phyloP scores from a whole-genome alignment of 2,113 vertebrate species.

The Onychostruthus taczanowskii region DNA sequence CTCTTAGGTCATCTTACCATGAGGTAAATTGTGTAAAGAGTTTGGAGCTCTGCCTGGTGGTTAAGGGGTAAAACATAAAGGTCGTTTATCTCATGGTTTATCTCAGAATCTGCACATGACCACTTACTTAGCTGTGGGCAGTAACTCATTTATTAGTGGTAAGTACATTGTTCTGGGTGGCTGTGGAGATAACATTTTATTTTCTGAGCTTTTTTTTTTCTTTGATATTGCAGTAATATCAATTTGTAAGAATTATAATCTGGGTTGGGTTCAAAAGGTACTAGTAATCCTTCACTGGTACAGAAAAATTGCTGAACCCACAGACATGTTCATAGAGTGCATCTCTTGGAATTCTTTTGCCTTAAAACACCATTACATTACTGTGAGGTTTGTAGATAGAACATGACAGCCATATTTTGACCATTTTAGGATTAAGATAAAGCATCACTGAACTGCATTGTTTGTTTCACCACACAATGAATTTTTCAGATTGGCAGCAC shows the following conservation, averaged over 20 bases:
- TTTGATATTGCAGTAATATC: background rate
- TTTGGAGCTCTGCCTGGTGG: background rate
- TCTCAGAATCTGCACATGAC: background rate
- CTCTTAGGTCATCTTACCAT: background rate
- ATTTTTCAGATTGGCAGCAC: background rate
- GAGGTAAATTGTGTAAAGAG: background rate
- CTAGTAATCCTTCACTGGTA: background rate
- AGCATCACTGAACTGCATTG: background rate
- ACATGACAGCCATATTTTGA: background rate
- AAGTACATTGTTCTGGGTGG: background rate
- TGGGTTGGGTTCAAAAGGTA: background rate
- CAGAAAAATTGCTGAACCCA: background rate
- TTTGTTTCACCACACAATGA: background rate
- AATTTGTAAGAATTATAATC: background rate
- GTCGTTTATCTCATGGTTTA: background rate
- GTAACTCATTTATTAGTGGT: background rate
- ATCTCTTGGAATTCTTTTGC: background rate
- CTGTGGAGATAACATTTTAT: background rate
- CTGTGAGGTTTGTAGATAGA: background rate
- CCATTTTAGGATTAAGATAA: background rate
- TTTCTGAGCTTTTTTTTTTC: background rate
- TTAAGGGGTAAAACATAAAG: background rate
- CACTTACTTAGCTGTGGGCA: background rate
- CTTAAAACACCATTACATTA: background rate
- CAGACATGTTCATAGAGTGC: background rate